Base-by-base conservation (phyloP, 30 jellyfish, hydroid and myxozoan genomes). In the Aurelia aurita region DNA sequence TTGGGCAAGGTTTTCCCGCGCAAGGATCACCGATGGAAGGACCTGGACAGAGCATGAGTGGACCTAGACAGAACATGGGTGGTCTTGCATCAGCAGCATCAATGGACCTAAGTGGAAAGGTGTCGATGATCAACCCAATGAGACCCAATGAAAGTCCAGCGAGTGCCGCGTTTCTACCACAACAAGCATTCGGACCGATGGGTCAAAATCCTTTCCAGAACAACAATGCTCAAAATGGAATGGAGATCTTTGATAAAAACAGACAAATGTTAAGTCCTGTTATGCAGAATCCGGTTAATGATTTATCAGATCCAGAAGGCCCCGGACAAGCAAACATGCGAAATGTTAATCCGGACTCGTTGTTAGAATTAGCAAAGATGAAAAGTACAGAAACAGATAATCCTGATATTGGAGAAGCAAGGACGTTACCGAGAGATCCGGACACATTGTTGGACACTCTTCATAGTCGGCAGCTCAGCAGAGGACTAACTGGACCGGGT, bases 221-320 rank as follows among this genome's bases (percentile, higher is more conserved):
- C n/a, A 55, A 65, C 9, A 67, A 84, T 51, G 63, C 92, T 16
- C 72, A 53, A 25, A 71, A 74, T 29, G 85, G 89, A 54, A 70
- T 90, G 88, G 96, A 75, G 20, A 74, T 82, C 3, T 29, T 90
- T 59, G 72, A 92, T 26, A 78, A 75, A 68, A 92, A 87, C 51
- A 83, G 61, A 21, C 91, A 81, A 39, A 58, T 81, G 83, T n/a
- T 69, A 21, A 67, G 34, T 54, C 89, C 96, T 10, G 72, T 57
- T 45, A 69, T 66, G 89, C 64, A 73, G n/a, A 87, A 69, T 35
- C 88, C 96, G 14, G 91, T 94, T 7, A 95, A 95, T 79, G 98
- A 95, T 66, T 71, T 95, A 23, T 95, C 99, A 13, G 99, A 95
- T 76, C 98, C 99, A 35, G 80, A 85, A n/a, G 84, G 79, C 16